Evolutionary conservation across 92 coral and sea anemone species (phyloP), one percentile per base, ranked within the genome.

Genomic region (Epizoanthus fatuus): DNA sequence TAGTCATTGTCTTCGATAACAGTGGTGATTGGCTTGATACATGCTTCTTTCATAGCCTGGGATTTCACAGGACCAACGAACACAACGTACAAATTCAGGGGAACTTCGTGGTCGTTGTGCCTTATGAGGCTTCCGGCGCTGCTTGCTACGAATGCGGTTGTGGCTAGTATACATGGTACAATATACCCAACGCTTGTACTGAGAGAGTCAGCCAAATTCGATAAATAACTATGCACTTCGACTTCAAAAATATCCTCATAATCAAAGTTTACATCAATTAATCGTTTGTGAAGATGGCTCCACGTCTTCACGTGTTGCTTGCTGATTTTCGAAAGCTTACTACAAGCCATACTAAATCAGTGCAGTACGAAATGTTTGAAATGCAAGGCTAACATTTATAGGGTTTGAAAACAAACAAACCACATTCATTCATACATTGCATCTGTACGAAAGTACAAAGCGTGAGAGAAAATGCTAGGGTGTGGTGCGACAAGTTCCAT

Each of bases 261-360:
- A 25, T 70, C n/a, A 32, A 86, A 90, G 22, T 40, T 42, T 62
- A 90, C 42, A 32, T 86, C 90, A 19, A 86, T 90, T 17, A 90
- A 70, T 17, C 90, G 75, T 51, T 86, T 90, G 71, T 90, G 93
- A 16, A 90, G 87, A 57, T 51, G 91, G 60, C 91, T 86, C 93
- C 93, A 90, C 10, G 90, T 86, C 57, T 66, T 79, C 57, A 86
- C 87, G 47, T 86, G 86, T 59, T 85, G 93, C 51, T 63, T 62
- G 11, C 49, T 77, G 35, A 81, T 19, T 72, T 72, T 72, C 17
- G 4, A 19, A 19, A 72, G 8, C 54, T 72, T 51, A 35, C 40
- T 51, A 35, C 40, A 72, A 20, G 78, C 32, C 78, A 72, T 72
- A 32, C 8, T 16, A 55, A 17, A 20, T 20, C 37, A 37, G 72